phyloP scores from a whole-genome alignment of 2,888 invertebrate species.

The Macrophya annulata region DNA sequence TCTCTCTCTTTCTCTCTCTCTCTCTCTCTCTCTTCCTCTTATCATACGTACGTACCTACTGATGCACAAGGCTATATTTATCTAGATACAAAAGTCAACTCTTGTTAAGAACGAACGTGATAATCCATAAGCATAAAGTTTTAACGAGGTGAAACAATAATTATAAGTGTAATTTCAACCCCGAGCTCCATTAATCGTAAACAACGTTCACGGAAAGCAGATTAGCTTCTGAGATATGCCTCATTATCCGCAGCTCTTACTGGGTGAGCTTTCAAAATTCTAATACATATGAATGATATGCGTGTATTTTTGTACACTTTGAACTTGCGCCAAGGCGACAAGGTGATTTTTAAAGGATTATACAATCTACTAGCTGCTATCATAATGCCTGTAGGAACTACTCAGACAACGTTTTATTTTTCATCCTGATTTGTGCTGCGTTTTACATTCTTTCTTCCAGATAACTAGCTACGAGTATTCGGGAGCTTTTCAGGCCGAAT shows the following conservation, averaged over 20 bases:
- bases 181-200: constrained; percentile 36
- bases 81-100: not conserved
- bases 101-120: constrained; percentile 11
- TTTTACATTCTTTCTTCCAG: not conserved
- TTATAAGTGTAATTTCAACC: constrained; percentile 35
- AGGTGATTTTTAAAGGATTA: not conserved
- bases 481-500: constrained; percentile 4
- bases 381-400: too few relatives aligned
- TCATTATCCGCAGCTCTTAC: constrained; percentile 24
- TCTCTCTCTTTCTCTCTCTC: not conserved
- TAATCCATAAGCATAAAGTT: constrained; percentile 36
- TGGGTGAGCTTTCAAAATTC: constrained; percentile 37
- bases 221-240: constrained; percentile 45
- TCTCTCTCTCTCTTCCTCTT: not conserved
- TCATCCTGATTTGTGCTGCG: not conserved
- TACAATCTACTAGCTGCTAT: not conserved
- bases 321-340: not conserved
- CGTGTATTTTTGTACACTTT: constrained; percentile 4
- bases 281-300: not conserved
- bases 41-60: not conserved
- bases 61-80: not conserved
- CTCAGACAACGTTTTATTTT: not conserved
- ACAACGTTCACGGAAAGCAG: constrained; percentile 36
- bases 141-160: constrained; percentile 50
- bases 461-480: not conserved